Base-by-base conservation (phyloP, 2,113 vertebrate species). In the Camelus dromedarius region DNA sequence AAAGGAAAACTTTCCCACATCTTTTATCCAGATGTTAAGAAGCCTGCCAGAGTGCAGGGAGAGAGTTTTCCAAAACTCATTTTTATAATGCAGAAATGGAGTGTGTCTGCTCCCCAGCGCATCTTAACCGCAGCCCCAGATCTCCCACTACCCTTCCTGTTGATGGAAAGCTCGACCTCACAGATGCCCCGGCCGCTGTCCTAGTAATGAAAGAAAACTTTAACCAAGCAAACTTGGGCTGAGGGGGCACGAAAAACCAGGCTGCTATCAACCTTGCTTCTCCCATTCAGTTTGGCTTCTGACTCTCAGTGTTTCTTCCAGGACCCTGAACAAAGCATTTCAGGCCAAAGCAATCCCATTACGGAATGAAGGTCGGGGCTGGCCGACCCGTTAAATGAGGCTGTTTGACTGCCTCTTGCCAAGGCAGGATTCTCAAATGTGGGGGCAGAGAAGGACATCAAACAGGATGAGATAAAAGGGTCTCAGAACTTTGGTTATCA, bases 21-120 rank as follows among this genome's bases (percentile, higher is more conserved):
- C 97, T 97, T 98, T 94, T 66, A 67, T 97, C 81, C 97, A 98
- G 96, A 97, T 98, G 96, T 88, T 93, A 35, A 76, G 56, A 77
- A 95, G 91, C 77, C 92, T 97, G 97, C 97, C 89, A 97, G 97
- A 92, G 46, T 80, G 12, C 82, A 85, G 87, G 69, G 62, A 5
- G n/a, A 94, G 90, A 50, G 30, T 97, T 95, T 97, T 98, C 92
- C 96, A 98, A 95, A 97, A 96, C 15, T 42, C 73, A 75, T 90
- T 96, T 95, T 96, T 94, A 35, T 97, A 87, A 96, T 95, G 97
- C 91, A 98, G 95, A 97, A 89, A 79, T 58, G 14, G 15, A 96
- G 86, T 96, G 84, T 67, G 73, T 96, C 92, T 90, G 92, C 70
- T 97, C 83, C 89, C 94, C 66, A 66, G 91, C 42, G 46, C 86